Base-by-base conservation (phyloP, 2,113 vertebrate species). In the Rhadina sibilatrix region DNA sequence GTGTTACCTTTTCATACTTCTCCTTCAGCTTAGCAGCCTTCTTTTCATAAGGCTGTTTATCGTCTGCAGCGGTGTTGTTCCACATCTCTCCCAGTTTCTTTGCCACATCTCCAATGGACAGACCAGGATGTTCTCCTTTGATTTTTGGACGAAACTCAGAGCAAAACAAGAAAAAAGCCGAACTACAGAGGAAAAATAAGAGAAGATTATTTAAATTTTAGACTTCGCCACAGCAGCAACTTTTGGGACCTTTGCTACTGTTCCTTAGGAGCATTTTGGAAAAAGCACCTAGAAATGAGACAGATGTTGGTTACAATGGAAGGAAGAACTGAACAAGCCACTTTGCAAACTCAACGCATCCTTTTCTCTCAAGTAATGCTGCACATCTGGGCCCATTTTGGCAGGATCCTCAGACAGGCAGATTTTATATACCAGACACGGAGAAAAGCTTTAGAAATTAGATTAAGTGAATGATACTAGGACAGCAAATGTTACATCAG, bases 41-140 rank as follows among this genome's bases (percentile, higher is more conserved):
- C 97, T 98, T 99, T 81, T 99, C 99, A 4, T 99, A 99, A 14
- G 99, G 99, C 97, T 99, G 98, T 97, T 99, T 99, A 60, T 99
- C 98, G 60, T 99, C 99, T 66, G 98, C 97, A 91, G 98, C 91
- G 3, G 98, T 99, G 94, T 98, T 98, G 96, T 99, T 99, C 99
- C 99, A 99, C 99, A 99, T 99, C 95, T 99, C 99, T 81, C 99
- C 99, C 93, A 99, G 95, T 89, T 99, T 99, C 97, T 99, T 99
- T 46, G 99, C 99, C 0, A 99, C 99, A 92, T 99, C 99, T 27
- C 99, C 99, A 81, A 99, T 99, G 90, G 99, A 96, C 53, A 99
- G 97, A 46, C 99, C 99, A 5, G 99, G 99, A 93, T 97, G 95
- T 22, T 99, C 99, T 44, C 97, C 97, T 98, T 99, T 99, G 84